Conservation (phyloP, 64 coral and sea anemone species). For the Porites lutea region DNA sequence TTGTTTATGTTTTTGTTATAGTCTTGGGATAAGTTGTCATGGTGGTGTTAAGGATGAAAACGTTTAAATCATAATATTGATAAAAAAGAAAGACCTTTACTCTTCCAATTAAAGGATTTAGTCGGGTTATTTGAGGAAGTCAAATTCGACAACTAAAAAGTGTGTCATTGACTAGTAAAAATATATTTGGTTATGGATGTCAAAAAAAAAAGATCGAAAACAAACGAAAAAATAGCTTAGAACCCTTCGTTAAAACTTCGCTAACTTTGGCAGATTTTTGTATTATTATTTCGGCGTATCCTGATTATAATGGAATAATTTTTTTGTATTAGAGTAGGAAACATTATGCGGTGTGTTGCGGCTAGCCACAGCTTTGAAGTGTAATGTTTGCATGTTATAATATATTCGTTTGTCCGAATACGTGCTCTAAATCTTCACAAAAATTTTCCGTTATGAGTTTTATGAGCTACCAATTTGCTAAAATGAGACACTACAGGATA, state of each 20-base stretch:
- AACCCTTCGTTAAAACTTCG: too few relatives aligned
- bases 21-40: conserved; percentile 11
- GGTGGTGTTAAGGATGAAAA: neutral
- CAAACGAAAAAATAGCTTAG: too few relatives aligned
- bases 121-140: too few relatives aligned
- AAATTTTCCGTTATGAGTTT: neutral
- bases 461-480: too few relatives aligned
- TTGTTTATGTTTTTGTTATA: conserved; percentile 9
- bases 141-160: neutral
- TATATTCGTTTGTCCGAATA: neutral
- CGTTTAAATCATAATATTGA: neutral
- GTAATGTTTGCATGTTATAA: too few relatives aligned
- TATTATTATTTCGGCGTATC: too few relatives aligned
- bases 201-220: too few relatives aligned
- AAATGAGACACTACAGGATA: too few relatives aligned
- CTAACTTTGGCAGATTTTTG: neutral
- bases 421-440: neutral
- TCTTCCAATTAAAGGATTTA: neutral
- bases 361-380: neutral
- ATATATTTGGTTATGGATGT: neutral
- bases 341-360: neutral
- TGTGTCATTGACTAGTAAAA: neutral
- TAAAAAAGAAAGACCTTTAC: neutral
- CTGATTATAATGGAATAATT: neutral
- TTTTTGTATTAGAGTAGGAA: neutral